Evolutionary conservation across 1,140 invertebrate genomes (phyloP).

Genomic region (Bombus difficillimus): DNA sequence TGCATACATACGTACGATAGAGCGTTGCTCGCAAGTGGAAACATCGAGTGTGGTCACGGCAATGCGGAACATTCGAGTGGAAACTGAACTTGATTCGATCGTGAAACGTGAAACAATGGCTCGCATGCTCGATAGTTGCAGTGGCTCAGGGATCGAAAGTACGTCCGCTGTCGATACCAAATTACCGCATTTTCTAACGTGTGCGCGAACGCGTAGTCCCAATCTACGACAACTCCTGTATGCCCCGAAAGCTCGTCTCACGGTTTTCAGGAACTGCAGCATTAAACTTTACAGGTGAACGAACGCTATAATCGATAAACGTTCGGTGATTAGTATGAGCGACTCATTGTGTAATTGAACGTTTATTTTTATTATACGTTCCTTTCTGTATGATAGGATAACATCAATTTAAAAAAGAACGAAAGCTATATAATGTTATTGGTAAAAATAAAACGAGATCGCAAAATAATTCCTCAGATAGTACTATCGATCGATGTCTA

Average conservation of each 20-base stretch:
- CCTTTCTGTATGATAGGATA: too few relatives aligned
- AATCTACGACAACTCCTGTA: not conserved
- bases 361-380: not conserved
- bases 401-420: too few relatives aligned
- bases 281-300: not conserved
- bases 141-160: constrained; percentile 45
- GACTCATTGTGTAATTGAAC: not conserved
- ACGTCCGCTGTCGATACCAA: constrained; percentile 46
- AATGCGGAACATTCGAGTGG: constrained; percentile 60
- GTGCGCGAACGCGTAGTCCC: constrained; percentile 12
- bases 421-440: not conserved
- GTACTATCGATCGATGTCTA: not conserved
- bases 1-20: not conserved
- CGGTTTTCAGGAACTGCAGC: not conserved
- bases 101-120: constrained; percentile 60
- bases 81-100: constrained; percentile 65
- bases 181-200: constrained; percentile 35
- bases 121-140: constrained; percentile 37
- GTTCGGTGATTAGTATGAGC: not conserved
- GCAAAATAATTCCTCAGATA: too few relatives aligned
- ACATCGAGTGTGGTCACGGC: constrained; percentile 63
- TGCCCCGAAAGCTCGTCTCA: not conserved
- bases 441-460: too few relatives aligned
- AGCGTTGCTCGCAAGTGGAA: constrained; percentile 55
- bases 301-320: not conserved